phyloP scores from a whole-genome alignment of 2,113 vertebrate genomes.

The Sinocyclocheilus anshuiensis region DNA sequence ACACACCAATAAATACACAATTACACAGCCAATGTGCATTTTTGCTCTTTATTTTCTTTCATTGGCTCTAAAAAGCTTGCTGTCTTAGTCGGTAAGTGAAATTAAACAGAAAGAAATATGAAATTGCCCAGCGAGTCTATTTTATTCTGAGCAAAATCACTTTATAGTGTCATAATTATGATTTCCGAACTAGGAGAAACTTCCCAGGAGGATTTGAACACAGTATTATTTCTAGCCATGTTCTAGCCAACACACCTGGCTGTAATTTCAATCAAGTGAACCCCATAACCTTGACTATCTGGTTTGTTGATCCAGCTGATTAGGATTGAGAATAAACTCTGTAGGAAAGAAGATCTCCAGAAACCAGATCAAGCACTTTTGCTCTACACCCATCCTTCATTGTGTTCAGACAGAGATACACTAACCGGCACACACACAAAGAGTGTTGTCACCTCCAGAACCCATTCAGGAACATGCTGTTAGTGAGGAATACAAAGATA shows the following conservation, averaged over 20 bases:
- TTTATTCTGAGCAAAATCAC: not conserved
- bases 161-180: not conserved
- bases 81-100: not conserved
- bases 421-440: conserved; percentile 19
- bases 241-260: not conserved
- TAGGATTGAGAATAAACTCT: not conserved
- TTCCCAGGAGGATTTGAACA: not conserved
- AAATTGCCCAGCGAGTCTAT: not conserved
- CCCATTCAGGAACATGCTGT: conserved; percentile 45
- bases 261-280: not conserved
- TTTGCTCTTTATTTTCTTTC: not conserved
- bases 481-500: conserved; percentile 36
- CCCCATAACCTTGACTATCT: not conserved
- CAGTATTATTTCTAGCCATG: not conserved
- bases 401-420: not conserved
- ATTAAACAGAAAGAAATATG: not conserved
- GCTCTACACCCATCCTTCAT: not conserved
- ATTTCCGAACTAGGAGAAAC: not conserved
- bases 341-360: not conserved
- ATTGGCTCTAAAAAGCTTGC: not conserved
- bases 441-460: conserved; percentile 35
- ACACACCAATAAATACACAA: not conserved
- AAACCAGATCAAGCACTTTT: not conserved
- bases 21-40: not conserved
- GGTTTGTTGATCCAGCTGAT: not conserved